Evolutionary conservation across 2,888 invertebrate species (phyloP), one percentile per base, ranked within the genome.

Genomic region (Lathronympha strigana): DNA sequence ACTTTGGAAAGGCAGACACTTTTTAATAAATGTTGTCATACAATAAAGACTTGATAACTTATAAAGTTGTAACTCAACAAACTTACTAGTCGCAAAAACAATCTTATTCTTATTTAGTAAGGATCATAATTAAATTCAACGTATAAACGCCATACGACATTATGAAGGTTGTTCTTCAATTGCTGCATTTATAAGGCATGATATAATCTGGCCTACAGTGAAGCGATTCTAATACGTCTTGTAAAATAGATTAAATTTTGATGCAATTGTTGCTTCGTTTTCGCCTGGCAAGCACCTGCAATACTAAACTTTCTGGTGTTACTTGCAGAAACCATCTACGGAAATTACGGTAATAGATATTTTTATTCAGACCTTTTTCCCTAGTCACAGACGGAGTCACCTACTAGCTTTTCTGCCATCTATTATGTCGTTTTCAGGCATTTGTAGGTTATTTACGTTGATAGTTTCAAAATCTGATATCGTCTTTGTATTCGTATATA

Each of bases 131-230:
- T n/a, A 2, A 31, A 25, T n/a, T 0, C 4, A 45, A 31, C n/a
- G 13, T 31, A 15, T 45, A 31, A n/a, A 4, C 13, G 6, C 11
- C 19, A 45, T 57, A 40, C 17, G 31, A 45, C 19, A 8, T 19
- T 31, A 17, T n/a, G 13, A 19, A n/a, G 45, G 31, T 57, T 31
- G 19, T 19, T 43, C 13, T 40, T 55, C 21, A 61, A 50, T 55
- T 70, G 76, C 71, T 79, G 81, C 78, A 82, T 84, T 83, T 81
- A 76, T 73, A 72, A 54, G 45, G 38, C 64, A 67, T 75, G 83
- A 84, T 81, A 83, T 72, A 74, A 83, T 83, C 78, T 78, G 75
- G 69, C 77, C 75, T 74, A 78, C 73, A 74, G 50, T 43, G 25
- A 45, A 58, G 36, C 45, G 33, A 54, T 57, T 57, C 51, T 45